Conservation (phyloP, 1,140 invertebrate genomes). For the Lepidostoma basale region DNA sequence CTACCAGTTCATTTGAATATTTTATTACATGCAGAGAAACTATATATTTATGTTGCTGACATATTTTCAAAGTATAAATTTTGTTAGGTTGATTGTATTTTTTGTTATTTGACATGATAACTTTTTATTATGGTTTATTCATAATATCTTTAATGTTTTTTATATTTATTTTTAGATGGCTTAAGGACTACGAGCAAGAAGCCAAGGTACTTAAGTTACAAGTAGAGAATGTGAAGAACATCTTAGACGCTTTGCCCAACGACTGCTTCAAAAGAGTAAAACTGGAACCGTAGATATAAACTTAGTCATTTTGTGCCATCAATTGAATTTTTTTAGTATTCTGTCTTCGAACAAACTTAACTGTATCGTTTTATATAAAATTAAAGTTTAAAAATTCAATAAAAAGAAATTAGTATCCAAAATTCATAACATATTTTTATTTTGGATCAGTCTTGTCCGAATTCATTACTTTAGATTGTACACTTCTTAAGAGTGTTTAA, state of each 20-base stretch:
- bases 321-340: not conserved
- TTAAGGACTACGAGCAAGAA: conserved; percentile 84
- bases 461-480: too few species aligned
- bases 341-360: too few species aligned
- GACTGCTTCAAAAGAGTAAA: conserved; percentile 79
- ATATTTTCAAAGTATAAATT: too few species aligned
- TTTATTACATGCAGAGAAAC: too few species aligned
- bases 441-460: too few species aligned
- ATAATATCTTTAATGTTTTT: not conserved
- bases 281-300: conserved; percentile 60
- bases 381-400: too few species aligned
- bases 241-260: conserved; percentile 79
- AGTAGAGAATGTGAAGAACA: conserved; percentile 86
- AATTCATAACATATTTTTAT: too few species aligned
- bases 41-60: too few species aligned
- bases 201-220: conserved; percentile 74
- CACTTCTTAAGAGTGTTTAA: too few species aligned
- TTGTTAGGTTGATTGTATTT: not conserved
- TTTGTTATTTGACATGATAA: not conserved
- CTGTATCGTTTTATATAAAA: too few species aligned
- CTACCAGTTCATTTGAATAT: too few species aligned
- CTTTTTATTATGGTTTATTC: not conserved
- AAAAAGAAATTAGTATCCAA: too few species aligned
- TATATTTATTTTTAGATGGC: conserved; percentile 61
- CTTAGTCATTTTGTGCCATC: not conserved